Evolutionary conservation across 1,140 invertebrate species (phyloP).

Genomic region (Listronotus bonariensis): DNA sequence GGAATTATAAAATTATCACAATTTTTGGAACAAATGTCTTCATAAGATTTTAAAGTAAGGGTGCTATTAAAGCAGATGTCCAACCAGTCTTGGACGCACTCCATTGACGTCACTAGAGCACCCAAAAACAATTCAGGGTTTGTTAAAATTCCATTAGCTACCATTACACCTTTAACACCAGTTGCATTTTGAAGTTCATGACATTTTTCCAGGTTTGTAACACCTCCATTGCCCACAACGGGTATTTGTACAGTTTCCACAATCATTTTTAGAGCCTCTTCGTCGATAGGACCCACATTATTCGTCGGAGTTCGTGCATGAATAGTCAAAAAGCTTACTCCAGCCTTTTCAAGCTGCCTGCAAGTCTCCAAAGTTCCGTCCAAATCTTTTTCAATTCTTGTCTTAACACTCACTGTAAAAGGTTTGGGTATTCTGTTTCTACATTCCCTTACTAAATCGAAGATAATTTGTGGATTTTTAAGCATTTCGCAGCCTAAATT

Average conservation of each 20-base stretch:
- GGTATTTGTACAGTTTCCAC: slow-evolving; percentile 75
- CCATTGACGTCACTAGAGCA: slow-evolving; percentile 67
- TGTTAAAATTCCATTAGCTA: slow-evolving; percentile 82
- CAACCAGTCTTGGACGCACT: slow-evolving; percentile 87
- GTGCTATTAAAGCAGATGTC: slow-evolving; percentile 64
- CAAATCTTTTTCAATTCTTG: slow-evolving; percentile 70
- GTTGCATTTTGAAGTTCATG: slow-evolving; percentile 67
- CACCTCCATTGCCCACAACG: slow-evolving; percentile 90
- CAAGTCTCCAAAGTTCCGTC: slow-evolving; percentile 74
- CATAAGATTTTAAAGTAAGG: slow-evolving; percentile 31
- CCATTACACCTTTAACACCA: slow-evolving; percentile 84
- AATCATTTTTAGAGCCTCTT: slow-evolving; percentile 74
- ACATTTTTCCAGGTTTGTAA: slow-evolving; percentile 75
- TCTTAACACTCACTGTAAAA: slow-evolving; percentile 92
- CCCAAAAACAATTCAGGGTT: slow-evolving; percentile 91
- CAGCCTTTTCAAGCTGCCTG: slow-evolving; percentile 79
- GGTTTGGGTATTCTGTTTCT: slow-evolving; percentile 71
- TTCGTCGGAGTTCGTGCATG: slow-evolving; percentile 88
- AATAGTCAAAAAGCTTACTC: slow-evolving; percentile 85
- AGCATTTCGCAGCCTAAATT: slow-evolving; percentile 88
- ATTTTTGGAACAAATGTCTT: background rate
- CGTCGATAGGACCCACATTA: slow-evolving; percentile 76
- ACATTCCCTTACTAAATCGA: slow-evolving; percentile 78
- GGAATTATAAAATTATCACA: slow-evolving; percentile 38
- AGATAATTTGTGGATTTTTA: slow-evolving; percentile 80